Conservation (phyloP, 2,888 invertebrate species). For the Limenitis camilla region DNA sequence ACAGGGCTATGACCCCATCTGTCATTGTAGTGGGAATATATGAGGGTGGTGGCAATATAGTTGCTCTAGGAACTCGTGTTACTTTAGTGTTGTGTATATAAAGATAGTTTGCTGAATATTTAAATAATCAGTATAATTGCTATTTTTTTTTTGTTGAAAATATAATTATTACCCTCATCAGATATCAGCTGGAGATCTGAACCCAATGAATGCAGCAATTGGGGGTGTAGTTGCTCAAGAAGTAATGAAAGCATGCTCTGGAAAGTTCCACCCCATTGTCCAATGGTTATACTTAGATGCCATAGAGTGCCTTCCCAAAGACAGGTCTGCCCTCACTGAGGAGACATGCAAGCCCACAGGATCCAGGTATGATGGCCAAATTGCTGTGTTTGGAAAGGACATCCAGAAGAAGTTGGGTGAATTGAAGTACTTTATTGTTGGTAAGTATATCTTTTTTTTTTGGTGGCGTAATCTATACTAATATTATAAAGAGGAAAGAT, state of each 20-base stretch:
- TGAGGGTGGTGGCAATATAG: too few relatives aligned
- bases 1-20: too few relatives aligned
- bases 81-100: too few relatives aligned
- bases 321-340: constrained; percentile 77
- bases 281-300: constrained; percentile 98
- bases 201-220: constrained; percentile 94
- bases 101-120: too few relatives aligned
- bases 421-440: constrained; percentile 85
- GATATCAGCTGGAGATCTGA: constrained; percentile 84
- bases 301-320: constrained; percentile 91
- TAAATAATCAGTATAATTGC: too few relatives aligned
- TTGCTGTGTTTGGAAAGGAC: constrained; percentile 92
- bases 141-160: too few relatives aligned
- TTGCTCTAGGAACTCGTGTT: too few relatives aligned
- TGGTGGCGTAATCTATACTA: background rate
- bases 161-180: constrained; percentile 25
- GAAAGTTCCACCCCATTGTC: constrained; percentile 93
- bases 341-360: constrained; percentile 82
- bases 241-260: constrained; percentile 98
- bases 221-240: constrained; percentile 99
- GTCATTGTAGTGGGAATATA: too few relatives aligned
- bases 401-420: constrained; percentile 90
- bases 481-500: too few relatives aligned
- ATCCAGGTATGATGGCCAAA: constrained; percentile 90
- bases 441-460: constrained; percentile 41